Evolutionary conservation across 2,888 invertebrate genomes (phyloP), one percentile per base, ranked within the genome.

Genomic region (Neoitamus cyanurus): DNA sequence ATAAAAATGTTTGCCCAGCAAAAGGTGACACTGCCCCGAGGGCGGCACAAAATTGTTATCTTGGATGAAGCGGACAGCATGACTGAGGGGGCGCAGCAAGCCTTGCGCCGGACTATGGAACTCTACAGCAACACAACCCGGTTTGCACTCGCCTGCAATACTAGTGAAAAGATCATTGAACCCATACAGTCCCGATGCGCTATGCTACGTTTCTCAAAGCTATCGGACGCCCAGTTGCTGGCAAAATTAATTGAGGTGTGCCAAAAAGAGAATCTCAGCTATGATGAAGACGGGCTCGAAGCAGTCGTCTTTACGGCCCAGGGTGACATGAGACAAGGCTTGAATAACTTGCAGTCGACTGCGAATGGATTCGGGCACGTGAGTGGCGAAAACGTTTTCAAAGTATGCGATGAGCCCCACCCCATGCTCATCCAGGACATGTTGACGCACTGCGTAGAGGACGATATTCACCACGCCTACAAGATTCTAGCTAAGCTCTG

Each of bases 71-170:
- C 99, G 0, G 99, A 99, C 92, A 97, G 98, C 90, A 99, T 99
- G 99, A 99, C 99, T 0, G 99, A 99, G 88, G 99, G 99, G 0
- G 99, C 99, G 0, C 99, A 99, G 91, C 99, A 99, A 91, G 99
- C 99, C 0, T 92, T 99, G 83, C 94, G 99, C 25, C 94, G 99
- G 87, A 99, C 99, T 0, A 99, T 99, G 99, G 99, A 99, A 92
- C 94, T 99, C 86, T 99, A 98, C 92, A 98, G 98, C 84, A 96
- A 95, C 89, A 99, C 99, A 0, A 99, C 99, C 0, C 93, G 99
- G 86, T 99, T 99, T 92, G 99, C 99, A 0, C 93, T 99, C 5
- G 99, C 99, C 20, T 99, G 99, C 89, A 99, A 99, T 91, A 97
- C 97, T 88, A 98, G 98, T 85, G 99, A 99, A 90, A 99, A 99